phyloP scores from a whole-genome alignment of 2,888 invertebrate species.

The Eristalis pertinax region DNA sequence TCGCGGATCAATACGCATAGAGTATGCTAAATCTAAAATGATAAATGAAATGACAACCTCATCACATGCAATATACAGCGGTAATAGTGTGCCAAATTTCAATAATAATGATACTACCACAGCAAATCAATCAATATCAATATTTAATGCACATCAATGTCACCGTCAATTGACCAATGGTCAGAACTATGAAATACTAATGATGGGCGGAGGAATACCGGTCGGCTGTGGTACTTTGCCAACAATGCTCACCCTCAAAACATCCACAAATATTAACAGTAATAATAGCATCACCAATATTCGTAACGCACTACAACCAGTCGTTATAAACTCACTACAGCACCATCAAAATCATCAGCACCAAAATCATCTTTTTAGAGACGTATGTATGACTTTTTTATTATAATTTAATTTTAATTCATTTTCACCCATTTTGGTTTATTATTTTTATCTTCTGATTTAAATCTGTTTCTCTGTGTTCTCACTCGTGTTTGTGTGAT shows the following conservation, averaged over 20 bases:
- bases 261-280: slow-evolving; percentile 73
- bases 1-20: slow-evolving; percentile 98
- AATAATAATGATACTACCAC: slow-evolving; percentile 61
- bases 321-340: slow-evolving; percentile 81
- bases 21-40: slow-evolving; percentile 99
- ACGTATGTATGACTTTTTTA: slow-evolving; percentile 80
- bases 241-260: slow-evolving; percentile 74
- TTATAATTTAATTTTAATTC: slow-evolving; percentile 8
- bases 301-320: slow-evolving; percentile 79
- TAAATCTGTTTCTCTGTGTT: background rate
- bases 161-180: slow-evolving; percentile 54
- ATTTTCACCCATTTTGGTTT: background rate
- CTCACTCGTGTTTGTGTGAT: slow-evolving; percentile 24
- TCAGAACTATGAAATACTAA: slow-evolving; percentile 65
- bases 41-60: slow-evolving; percentile 84
- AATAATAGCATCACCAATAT: slow-evolving; percentile 72
- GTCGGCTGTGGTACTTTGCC: slow-evolving; percentile 73
- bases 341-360: slow-evolving; percentile 82
- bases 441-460: background rate
- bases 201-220: slow-evolving; percentile 60
- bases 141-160: slow-evolving; percentile 54
- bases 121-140: slow-evolving; percentile 40
- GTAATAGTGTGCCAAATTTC: slow-evolving; percentile 42
- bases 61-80: slow-evolving; percentile 20
- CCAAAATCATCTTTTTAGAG: slow-evolving; percentile 82